phyloP scores from a whole-genome alignment of 2,113 vertebrate species.

The Xenotilapia caudafasciata region DNA sequence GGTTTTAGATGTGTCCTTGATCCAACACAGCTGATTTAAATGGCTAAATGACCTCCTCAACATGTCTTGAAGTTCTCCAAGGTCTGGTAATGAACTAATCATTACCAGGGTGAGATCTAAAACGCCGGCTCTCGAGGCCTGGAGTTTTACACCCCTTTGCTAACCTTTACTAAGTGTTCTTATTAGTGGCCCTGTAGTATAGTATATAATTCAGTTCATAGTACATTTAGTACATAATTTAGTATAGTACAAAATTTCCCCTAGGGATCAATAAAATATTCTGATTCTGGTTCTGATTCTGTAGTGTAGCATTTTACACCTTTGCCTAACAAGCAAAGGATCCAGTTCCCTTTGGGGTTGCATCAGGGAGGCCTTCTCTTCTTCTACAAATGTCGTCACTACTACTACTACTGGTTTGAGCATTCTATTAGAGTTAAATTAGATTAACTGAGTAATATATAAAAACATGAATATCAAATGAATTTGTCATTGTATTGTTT shows the following conservation, averaged over 20 bases:
- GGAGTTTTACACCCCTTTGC: background rate
- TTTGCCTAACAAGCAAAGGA: background rate
- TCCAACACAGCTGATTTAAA: background rate
- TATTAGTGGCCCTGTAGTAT: background rate
- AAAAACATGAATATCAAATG: background rate
- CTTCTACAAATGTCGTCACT: background rate
- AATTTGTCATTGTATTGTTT: background rate
- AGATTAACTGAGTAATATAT: background rate
- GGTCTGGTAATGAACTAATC: background rate
- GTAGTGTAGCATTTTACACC: background rate
- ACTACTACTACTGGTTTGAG: background rate
- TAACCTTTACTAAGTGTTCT: background rate
- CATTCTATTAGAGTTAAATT: background rate
- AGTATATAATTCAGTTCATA: background rate
- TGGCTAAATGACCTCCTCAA: background rate
- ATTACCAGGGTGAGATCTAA: background rate
- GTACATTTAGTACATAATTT: background rate
- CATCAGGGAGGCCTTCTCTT: background rate
- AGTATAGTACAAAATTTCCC: background rate
- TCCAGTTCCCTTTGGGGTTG: background rate
- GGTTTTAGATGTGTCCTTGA: background rate
- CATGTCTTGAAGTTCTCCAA: background rate
- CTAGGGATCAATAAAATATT: background rate
- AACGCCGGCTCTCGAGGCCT: background rate
- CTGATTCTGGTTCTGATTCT: background rate